Conservation (phyloP, 2,113 vertebrate species). For the Capra hircus region DNA sequence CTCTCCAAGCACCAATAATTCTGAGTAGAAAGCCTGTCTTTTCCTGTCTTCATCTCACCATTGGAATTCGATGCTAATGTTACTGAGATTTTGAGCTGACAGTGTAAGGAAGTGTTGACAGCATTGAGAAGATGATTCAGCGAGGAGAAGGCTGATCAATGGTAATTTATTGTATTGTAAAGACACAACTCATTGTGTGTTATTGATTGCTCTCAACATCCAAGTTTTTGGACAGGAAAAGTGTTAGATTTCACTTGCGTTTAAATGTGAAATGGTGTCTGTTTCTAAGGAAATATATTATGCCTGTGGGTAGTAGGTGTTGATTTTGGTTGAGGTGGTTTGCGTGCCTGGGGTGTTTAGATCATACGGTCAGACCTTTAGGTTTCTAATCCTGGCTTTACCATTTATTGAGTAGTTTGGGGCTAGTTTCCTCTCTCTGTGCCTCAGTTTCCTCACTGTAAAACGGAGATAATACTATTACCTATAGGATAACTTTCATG, state of each 20-base stretch:
- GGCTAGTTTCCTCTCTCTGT: background rate
- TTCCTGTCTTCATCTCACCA: background rate
- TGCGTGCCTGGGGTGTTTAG: no score
- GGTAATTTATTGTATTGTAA: background rate
- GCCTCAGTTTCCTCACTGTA: background rate
- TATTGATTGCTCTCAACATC: background rate
- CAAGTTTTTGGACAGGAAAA: background rate
- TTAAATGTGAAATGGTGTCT: background rate
- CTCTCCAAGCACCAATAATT: background rate
- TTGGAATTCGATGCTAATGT: background rate
- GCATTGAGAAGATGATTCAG: background rate
- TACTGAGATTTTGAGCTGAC: background rate
- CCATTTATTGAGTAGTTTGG: background rate
- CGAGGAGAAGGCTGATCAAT: background rate
- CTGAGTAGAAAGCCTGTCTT: background rate
- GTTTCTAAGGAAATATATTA: background rate
- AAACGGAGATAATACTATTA: background rate
- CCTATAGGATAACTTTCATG: background rate
- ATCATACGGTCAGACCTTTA: background rate
- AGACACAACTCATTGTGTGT: background rate
- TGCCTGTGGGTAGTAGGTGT: background rate
- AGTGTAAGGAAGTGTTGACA: background rate
- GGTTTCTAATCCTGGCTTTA: background rate
- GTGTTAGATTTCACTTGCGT: background rate
- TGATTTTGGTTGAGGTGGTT: background rate